Evolutionary conservation across 2,888 invertebrate genomes (phyloP).

Genomic region (Entomobrya multifasciata): DNA sequence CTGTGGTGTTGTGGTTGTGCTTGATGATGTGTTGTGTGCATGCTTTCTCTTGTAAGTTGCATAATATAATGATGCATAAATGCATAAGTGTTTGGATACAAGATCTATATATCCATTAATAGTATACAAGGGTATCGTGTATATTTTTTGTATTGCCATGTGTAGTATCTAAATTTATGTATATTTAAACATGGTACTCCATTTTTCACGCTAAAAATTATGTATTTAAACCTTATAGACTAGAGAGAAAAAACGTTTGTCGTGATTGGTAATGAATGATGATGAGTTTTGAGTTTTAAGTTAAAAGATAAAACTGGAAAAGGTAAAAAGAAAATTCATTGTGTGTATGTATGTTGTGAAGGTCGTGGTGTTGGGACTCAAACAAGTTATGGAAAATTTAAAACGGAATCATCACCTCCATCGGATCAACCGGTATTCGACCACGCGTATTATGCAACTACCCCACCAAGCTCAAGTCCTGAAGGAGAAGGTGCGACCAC

Average conservation of each 20-base stretch:
- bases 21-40: slow-evolving; percentile 61
- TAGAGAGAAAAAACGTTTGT: slow-evolving; percentile 3
- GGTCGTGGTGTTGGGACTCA: slow-evolving; percentile 80
- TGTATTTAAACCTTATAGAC: slow-evolving; percentile 9
- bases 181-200: not conserved
- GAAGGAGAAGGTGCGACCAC: slow-evolving; percentile 82
- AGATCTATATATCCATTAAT: slow-evolving; percentile 3
- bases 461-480: slow-evolving; percentile 90
- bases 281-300: not conserved
- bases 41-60: slow-evolving; percentile 41
- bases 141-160: slow-evolving; percentile 7
- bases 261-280: not conserved
- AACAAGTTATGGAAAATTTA: slow-evolving; percentile 76
- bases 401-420: slow-evolving; percentile 89
- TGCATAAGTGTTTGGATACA: slow-evolving; percentile 1
- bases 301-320: too few relatives aligned
- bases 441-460: slow-evolving; percentile 97
- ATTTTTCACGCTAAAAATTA: not conserved
- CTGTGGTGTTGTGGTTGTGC: slow-evolving; percentile 50
- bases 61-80: slow-evolving; percentile 19
- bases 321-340: slow-evolving; percentile 48
- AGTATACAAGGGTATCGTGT: slow-evolving; percentile 9
- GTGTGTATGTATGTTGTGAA: slow-evolving; percentile 70
- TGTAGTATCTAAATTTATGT: slow-evolving; percentile 5
- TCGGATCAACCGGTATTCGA: slow-evolving; percentile 94